Conservation (phyloP, 2,888 invertebrate species). For the Lucinisca nassula region DNA sequence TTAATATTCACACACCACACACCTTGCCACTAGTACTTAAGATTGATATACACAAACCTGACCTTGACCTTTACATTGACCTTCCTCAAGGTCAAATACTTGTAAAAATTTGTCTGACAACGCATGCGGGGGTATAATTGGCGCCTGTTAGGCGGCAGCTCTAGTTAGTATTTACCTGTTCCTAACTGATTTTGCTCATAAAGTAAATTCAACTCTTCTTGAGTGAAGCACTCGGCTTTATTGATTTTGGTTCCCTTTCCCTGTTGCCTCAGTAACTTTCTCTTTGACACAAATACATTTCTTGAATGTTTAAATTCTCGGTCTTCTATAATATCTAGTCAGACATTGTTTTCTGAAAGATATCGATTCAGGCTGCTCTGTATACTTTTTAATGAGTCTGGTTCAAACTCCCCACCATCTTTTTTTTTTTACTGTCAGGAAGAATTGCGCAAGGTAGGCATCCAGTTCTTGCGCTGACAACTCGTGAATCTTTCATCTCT, state of each 20-base stretch:
- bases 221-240: slow-evolving; percentile 21
- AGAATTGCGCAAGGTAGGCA: neutral
- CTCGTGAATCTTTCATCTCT: neutral
- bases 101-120: too few species aligned
- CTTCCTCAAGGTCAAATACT: too few species aligned
- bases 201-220: slow-evolving; percentile 22
- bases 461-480: neutral
- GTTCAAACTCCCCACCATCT: neutral
- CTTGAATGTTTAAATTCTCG: slow-evolving; percentile 18
- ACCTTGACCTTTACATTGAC: too few species aligned
- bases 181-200: slow-evolving; percentile 18
- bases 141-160: too few species aligned
- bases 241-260: slow-evolving; percentile 15
- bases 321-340: slow-evolving; percentile 11
- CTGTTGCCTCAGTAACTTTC: slow-evolving; percentile 2
- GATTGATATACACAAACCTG: too few species aligned
- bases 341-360: neutral
- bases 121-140: too few species aligned
- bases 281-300: too few species aligned
- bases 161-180: slow-evolving; percentile 9
- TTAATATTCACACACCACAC: too few species aligned
- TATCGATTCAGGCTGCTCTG: neutral
- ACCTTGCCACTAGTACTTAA: too few species aligned
- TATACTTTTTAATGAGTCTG: neutral
- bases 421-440: neutral